Evolutionary conservation across 2,888 invertebrate species (phyloP).

Genomic region (Stratiomys singularior): DNA sequence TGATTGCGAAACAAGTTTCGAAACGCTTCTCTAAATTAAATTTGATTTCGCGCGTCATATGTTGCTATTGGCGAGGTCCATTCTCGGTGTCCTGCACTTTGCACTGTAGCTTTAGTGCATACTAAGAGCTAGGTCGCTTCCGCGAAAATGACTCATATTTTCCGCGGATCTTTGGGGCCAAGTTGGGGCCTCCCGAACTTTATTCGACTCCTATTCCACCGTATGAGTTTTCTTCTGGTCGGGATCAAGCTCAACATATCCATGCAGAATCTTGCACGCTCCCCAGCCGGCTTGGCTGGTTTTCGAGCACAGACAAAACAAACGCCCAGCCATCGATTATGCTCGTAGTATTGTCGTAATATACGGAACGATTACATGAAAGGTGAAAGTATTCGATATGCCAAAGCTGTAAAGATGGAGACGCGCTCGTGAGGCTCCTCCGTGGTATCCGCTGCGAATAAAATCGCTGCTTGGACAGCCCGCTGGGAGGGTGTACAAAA

Average conservation of each 20-base stretch:
- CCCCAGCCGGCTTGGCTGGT: conserved; percentile 16
- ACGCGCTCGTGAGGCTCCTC: conserved; percentile 32
- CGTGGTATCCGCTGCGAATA: conserved; percentile 7
- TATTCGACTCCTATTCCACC: no score
- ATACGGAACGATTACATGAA: conserved; percentile 63
- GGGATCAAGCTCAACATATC: neutral
- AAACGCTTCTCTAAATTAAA: no score
- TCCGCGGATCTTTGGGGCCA: no score
- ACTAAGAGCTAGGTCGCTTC: no score
- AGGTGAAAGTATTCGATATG: conserved; percentile 62
- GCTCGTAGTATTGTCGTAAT: conserved; percentile 53
- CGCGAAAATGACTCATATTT: no score
- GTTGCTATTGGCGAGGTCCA: neutral
- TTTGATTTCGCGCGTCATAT: no score
- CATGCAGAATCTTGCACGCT: conserved; percentile 26
- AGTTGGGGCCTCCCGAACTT: no score
- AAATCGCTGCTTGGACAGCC: conserved; percentile 19
- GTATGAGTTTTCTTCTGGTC: neutral
- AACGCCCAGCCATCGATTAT: conserved; percentile 46
- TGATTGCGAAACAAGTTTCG: neutral
- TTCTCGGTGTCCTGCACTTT: neutral
- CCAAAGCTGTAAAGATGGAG: conserved; percentile 36
- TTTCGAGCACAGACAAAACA: conserved; percentile 40
- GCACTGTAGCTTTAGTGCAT: no score
- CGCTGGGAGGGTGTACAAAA: conserved; percentile 42